These are phyloP conservation scores for Apolygus lucorum DNA, from an alignment of 1,140 invertebrate genomes.

Conservation along the genomic window DNA sequence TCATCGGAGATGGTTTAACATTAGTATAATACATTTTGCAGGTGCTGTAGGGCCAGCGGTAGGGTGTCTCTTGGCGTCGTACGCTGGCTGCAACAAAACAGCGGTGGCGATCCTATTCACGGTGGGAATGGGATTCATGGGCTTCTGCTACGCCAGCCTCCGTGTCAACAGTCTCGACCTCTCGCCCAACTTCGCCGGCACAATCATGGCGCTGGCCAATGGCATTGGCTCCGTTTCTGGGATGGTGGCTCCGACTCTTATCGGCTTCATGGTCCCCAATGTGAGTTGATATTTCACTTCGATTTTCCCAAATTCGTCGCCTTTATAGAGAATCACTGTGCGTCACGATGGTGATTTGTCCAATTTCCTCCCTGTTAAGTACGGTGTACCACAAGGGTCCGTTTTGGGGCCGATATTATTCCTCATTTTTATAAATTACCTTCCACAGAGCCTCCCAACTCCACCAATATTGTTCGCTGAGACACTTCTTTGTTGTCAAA, in stretches of 20 bases:
- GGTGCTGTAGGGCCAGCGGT: slow-evolving; percentile 64
- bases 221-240: slow-evolving; percentile 65
- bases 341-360: too few species aligned
- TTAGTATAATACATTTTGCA: slow-evolving; percentile 38
- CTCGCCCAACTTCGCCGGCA: slow-evolving; percentile 66
- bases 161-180: slow-evolving; percentile 69
- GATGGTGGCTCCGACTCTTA: slow-evolving; percentile 64
- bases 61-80: slow-evolving; percentile 62
- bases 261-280: slow-evolving; percentile 62
- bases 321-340: too few species aligned
- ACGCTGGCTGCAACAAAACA: slow-evolving; percentile 49
- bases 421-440: too few species aligned
- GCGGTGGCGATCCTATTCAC: slow-evolving; percentile 58
- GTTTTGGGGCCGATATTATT: too few species aligned
- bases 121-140: slow-evolving; percentile 58
- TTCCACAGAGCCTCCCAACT: too few species aligned
- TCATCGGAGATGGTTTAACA: too few species aligned
- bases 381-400: too few species aligned
- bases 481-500: too few species aligned
- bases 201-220: slow-evolving; percentile 69
- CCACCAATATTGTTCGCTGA: too few species aligned
- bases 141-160: slow-evolving; percentile 54
- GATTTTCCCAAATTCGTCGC: too few species aligned
- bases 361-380: too few species aligned
- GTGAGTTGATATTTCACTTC: too few species aligned